A percentile compares a stretch with the other conserved stretches of the same genome.
These are phyloP conservation scores for Poecilobothrus nobilitatus DNA, from an alignment of 2,888 invertebrate species.

Conservation along the genomic window DNA sequence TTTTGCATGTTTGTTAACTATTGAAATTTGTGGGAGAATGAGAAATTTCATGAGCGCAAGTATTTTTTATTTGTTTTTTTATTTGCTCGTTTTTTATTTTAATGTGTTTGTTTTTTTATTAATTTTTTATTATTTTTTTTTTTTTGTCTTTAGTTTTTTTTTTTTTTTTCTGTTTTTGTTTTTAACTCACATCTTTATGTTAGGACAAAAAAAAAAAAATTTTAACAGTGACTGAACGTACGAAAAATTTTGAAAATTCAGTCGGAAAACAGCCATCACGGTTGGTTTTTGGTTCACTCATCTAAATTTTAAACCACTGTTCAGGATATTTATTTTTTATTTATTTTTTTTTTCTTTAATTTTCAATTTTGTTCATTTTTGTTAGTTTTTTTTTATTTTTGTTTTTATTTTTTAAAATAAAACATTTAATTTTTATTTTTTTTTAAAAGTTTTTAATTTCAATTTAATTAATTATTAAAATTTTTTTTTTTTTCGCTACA, in stretches of 20 bases:
- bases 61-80: not conserved
- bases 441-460: no score
- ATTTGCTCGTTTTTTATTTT: not conserved
- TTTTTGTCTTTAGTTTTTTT: not conserved
- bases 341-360: not conserved
- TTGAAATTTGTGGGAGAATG: not conserved
- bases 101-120: not conserved
- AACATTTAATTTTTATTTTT: no score
- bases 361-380: not conserved
- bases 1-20: no score
- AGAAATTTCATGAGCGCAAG: constrained; percentile 4
- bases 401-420: not conserved
- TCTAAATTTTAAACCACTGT: not conserved
- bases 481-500: no score
- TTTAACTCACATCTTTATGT: not conserved
- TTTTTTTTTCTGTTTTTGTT: not conserved
- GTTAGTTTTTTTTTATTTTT: not conserved
- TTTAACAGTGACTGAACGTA: not conserved
- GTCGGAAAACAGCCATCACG: constrained; percentile 6
- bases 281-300: constrained; percentile 1
- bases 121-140: not conserved
- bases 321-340: not conserved
- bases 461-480: no score
- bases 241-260: not conserved
- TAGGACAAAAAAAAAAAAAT: not conserved